These are phyloP conservation scores for Pongo abelii DNA, from an alignment of 2,113 vertebrate species.

Conservation along the genomic window DNA sequence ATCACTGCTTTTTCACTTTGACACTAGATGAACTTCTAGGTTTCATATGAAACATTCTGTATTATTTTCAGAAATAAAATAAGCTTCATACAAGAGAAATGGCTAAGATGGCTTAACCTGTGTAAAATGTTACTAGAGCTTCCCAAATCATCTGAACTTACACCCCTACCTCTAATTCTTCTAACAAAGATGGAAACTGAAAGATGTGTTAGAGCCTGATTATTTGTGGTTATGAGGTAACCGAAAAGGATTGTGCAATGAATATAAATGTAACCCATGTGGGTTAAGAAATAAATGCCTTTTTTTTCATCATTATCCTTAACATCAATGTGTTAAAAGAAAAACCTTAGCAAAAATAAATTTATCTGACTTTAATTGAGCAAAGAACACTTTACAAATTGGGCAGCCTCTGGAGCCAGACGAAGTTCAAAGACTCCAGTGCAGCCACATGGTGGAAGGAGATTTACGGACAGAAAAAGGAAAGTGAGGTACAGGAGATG, in stretches of 20 bases:
- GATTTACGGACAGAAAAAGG: too few relatives aligned
- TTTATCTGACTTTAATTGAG: too few relatives aligned
- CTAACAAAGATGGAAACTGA: neutral
- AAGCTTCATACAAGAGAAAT: neutral
- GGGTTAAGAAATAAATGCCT: neutral
- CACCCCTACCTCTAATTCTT: neutral
- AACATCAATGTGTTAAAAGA: neutral
- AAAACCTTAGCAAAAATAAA: too few relatives aligned
- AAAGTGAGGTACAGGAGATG: too few relatives aligned
- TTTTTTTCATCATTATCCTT: neutral
- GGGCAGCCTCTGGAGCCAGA: too few relatives aligned
- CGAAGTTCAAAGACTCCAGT: too few relatives aligned
- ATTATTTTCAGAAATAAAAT: neutral
- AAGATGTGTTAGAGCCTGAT: neutral
- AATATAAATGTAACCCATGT: neutral
- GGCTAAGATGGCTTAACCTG: neutral
- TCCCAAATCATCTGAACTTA: neutral
- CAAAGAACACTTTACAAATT: too few relatives aligned
- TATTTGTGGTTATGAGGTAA: neutral
- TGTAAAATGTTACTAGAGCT: neutral
- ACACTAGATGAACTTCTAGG: neutral
- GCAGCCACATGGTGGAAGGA: too few relatives aligned
- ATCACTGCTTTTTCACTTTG: neutral
- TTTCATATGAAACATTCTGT: neutral
- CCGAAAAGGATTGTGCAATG: neutral